A percentile compares a stretch with the other conserved stretches of the same genome.
phyloP scores from a whole-genome alignment of 2,797 vertebrate species.

The Botia kubotai region DNA sequence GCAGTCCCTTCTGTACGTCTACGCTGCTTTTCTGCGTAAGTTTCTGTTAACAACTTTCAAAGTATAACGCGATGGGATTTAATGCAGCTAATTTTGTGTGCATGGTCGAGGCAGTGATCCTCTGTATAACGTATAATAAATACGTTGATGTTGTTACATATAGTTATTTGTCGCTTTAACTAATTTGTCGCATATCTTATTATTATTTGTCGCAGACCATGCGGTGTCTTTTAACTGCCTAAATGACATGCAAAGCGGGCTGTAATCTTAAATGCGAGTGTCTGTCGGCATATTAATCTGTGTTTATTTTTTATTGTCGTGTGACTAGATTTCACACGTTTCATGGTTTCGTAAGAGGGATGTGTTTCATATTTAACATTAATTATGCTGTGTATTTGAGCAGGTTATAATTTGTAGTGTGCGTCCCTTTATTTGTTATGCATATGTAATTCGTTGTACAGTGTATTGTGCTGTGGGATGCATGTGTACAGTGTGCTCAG shows the following conservation, averaged over 20 bases:
- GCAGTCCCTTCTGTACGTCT: neutral
- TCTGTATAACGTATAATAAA: neutral
- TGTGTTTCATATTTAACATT: neutral
- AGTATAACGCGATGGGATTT: neutral
- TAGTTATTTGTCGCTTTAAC: neutral
- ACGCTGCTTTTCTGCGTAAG: neutral
- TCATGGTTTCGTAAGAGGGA: neutral
- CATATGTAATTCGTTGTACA: neutral
- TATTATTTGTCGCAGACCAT: no score
- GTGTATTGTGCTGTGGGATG: no score
- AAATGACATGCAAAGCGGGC: constrained; percentile 41
- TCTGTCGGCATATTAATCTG: neutral
- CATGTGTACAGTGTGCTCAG: neutral
- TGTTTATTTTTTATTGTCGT: neutral
- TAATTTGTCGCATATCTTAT: no score
- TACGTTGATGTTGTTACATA: neutral
- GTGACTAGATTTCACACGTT: neutral
- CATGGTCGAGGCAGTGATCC: neutral
- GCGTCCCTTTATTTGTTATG: neutral
- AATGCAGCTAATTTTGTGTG: constrained; percentile 15
- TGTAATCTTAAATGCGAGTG: neutral
- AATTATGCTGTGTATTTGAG: neutral
- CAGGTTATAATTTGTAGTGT: neutral
- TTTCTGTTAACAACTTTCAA: constrained; percentile 33
- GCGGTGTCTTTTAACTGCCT: neutral